Conservation (phyloP, 1,140 invertebrate genomes). For the Ips nitidus region DNA sequence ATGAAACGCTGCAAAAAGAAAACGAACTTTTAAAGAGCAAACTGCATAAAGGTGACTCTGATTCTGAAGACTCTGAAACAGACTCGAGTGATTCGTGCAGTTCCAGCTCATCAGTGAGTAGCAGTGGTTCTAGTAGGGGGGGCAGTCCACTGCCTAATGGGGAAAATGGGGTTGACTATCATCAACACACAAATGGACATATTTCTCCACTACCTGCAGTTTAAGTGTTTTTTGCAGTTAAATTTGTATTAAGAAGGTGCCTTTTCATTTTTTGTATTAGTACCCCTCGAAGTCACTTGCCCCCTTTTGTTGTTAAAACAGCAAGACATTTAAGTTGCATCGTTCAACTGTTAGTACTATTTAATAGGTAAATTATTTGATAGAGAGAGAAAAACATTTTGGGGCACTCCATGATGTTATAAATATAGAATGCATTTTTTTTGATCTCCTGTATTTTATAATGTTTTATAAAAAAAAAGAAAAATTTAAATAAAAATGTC, state of each 20-base stretch:
- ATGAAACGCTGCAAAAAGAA: conserved; percentile 55
- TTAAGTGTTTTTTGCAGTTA: conserved; percentile 21
- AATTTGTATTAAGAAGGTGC: no score
- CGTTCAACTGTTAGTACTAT: no score
- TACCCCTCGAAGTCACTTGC: no score
- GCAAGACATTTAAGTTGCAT: no score
- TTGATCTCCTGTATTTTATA: conserved; percentile 11
- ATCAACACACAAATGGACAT: conserved; percentile 43
- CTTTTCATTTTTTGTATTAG: no score
- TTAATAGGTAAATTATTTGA: no score
- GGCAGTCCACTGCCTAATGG: conserved; percentile 19
- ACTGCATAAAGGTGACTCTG: conserved; percentile 44
- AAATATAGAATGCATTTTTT: not conserved
- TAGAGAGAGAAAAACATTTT: not conserved
- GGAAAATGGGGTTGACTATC: conserved; percentile 32
- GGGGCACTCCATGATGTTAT: conserved; percentile 5
- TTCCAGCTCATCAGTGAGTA: conserved; percentile 37
- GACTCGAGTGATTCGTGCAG: conserved; percentile 52
- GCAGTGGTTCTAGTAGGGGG: conserved; percentile 38
- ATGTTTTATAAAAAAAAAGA: conserved; percentile 5
- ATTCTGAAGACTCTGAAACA: conserved; percentile 60
- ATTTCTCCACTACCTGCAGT: conserved; percentile 28
- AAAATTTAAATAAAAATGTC: not conserved
- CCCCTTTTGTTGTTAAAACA: no score
- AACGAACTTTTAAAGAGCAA: conserved; percentile 59